phyloP scores from a whole-genome alignment of 2,797 vertebrate genomes.

The Gobio occitaniae region DNA sequence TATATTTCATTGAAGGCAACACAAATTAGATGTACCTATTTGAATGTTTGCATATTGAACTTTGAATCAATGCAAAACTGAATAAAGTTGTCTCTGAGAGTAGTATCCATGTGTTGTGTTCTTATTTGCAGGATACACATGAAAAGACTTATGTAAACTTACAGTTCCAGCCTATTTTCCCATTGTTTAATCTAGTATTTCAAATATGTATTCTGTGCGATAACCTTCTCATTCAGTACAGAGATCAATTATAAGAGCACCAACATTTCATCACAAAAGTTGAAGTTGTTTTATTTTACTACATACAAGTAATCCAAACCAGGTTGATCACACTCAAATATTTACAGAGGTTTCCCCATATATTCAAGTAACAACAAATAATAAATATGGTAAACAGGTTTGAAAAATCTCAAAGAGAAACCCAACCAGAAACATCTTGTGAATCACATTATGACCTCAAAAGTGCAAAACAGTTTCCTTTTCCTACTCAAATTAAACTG shows the following conservation, averaged over 20 bases:
- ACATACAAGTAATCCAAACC: slow-evolving; percentile 57
- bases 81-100: background rate
- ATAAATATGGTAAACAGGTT: slow-evolving; percentile 57
- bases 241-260: background rate
- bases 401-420: slow-evolving; percentile 32
- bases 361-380: slow-evolving; percentile 73
- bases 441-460: slow-evolving; percentile 6
- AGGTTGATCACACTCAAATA: slow-evolving; percentile 57
- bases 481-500: background rate
- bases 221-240: slow-evolving; percentile 2
- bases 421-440: slow-evolving; percentile 3
- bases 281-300: slow-evolving; percentile 66
- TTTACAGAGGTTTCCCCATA: slow-evolving; percentile 59
- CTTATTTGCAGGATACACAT: background rate
- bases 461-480: slow-evolving; percentile 29
- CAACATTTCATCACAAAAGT: slow-evolving; percentile 2
- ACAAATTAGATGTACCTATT: background rate
- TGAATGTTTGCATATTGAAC: background rate
- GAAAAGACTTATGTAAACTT: background rate
- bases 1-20: background rate
- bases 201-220: background rate
- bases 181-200: background rate
- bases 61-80: background rate
- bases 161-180: background rate
- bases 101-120: background rate